Evolutionary conservation across 2,113 vertebrate genomes (phyloP), one percentile per base, ranked within the genome.

Genomic region (Bambusicola thoracicus): DNA sequence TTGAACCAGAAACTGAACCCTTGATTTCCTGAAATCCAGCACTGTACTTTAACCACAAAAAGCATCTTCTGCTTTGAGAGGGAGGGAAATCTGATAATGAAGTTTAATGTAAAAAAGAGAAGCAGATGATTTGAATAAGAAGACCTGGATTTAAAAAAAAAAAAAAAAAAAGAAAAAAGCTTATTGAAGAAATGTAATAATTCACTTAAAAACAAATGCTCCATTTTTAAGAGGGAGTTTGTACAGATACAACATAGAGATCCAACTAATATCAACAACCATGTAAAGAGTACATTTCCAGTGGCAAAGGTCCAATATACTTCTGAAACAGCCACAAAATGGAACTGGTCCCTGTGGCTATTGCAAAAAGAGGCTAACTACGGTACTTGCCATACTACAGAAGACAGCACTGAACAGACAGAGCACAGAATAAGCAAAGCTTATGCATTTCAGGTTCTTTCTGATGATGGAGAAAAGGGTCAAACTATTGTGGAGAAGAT

Each of bases 21-120:
- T 91, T 92, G 61, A 95, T 95, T 96, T 96, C 85, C 85, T 95
- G 95, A 94, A 94, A 95, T 92, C 49, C 79, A 90, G 18, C 81
- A 55, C n/a, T 56, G 46, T 41, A 65, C 48, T 87, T 83, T 34
- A 92, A 94, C 91, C 80, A 90, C 91, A 94, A 94, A 56, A 86
- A 90, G 79, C 65, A 72, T 90, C 53, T 67, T 94, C 68, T 92
- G 66, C 63, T 92, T 67, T 86, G 51, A 48, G 17, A 24, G 68
- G 65, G 43, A 93, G 72, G 63, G 89, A 96, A 94, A 91, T 34
- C 87, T 53, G 56, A 78, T 84, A 78, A 87, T 85, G 43, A 94
- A 94, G 66, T 85, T 63, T 44, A 83, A 58, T 2, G 2, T 27
- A 77, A 41, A 70, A 87, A 83, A 86, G 80, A 88, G 92, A 95